phyloP scores from a whole-genome alignment of 2,797 vertebrate genomes.

The Hozukius guyotensis region DNA sequence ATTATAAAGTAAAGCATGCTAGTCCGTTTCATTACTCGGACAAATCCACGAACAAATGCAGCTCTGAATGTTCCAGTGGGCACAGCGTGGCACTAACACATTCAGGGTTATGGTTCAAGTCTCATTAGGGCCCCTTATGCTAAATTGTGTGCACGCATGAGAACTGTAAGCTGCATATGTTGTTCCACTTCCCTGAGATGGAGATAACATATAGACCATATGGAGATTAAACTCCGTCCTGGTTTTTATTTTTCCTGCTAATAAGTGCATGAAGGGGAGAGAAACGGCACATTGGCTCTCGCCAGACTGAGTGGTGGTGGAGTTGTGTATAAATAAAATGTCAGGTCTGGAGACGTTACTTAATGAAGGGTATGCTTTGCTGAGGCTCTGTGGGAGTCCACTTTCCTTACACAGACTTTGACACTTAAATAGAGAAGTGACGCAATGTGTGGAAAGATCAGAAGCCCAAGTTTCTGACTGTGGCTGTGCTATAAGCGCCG shows the following conservation, averaged over 20 bases:
- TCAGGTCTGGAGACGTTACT: constrained; percentile 18
- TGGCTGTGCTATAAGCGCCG: background rate
- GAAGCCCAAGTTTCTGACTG: constrained; percentile 25
- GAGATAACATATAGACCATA: background rate
- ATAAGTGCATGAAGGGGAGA: background rate
- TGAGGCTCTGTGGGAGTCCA: constrained; percentile 54
- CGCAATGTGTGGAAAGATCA: constrained; percentile 66
- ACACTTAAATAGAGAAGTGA: constrained; percentile 63
- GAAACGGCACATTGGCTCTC: background rate
- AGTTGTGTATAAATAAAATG: constrained; percentile 42
- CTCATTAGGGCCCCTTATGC: constrained; percentile 33
- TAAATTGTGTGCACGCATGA: background rate
- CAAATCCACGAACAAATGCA: background rate
- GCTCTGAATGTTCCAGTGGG: constrained; percentile 6
- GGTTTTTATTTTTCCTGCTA: background rate
- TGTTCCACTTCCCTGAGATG: background rate
- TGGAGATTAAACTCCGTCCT: background rate
- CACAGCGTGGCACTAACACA: constrained; percentile 13
- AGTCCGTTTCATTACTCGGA: background rate
- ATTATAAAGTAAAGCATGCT: background rate
- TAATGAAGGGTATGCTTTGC: constrained; percentile 55
- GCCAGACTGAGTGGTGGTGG: background rate
- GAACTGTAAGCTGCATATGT: background rate
- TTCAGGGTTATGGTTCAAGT: constrained; percentile 28
- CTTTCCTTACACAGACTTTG: constrained; percentile 48